Conservation (phyloP, 2,888 invertebrate species). For the Pristionchus exspectatus region DNA sequence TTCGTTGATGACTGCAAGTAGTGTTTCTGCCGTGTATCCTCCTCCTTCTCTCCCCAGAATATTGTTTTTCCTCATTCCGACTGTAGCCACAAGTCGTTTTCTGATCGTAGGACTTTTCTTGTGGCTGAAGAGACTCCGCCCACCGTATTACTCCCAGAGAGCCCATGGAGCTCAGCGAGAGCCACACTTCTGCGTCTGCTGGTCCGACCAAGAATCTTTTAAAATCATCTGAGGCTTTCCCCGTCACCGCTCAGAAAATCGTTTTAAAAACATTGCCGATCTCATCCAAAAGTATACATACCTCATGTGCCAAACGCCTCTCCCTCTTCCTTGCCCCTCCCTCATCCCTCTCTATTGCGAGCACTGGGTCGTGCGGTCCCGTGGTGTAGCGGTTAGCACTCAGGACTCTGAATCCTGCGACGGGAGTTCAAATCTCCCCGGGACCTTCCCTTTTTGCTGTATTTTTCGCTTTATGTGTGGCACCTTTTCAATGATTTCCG, state of each 20-base stretch:
- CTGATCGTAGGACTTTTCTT: slow-evolving; percentile 12
- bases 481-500: background rate
- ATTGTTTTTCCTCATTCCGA: background rate
- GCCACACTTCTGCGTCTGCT: background rate
- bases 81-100: background rate
- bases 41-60: background rate
- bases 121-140: slow-evolving; percentile 1
- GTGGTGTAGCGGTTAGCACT: slow-evolving; percentile 66
- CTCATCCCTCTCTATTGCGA: background rate
- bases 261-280: background rate
- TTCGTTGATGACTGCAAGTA: background rate
- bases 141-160: background rate
- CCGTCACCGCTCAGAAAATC: background rate
- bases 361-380: slow-evolving; percentile 15
- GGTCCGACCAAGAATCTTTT: background rate
- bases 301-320: background rate
- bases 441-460: slow-evolving; percentile 21
- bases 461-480: background rate
- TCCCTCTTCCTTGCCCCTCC: background rate
- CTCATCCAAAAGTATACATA: background rate
- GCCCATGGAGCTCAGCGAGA: background rate
- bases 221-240: background rate
- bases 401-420: slow-evolving; percentile 66
- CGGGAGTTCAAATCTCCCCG: slow-evolving; percentile 58
- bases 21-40: background rate